These are phyloP conservation scores for Lepus europaeus DNA, from an alignment of 2,113 vertebrate species.

Conservation along the genomic window DNA sequence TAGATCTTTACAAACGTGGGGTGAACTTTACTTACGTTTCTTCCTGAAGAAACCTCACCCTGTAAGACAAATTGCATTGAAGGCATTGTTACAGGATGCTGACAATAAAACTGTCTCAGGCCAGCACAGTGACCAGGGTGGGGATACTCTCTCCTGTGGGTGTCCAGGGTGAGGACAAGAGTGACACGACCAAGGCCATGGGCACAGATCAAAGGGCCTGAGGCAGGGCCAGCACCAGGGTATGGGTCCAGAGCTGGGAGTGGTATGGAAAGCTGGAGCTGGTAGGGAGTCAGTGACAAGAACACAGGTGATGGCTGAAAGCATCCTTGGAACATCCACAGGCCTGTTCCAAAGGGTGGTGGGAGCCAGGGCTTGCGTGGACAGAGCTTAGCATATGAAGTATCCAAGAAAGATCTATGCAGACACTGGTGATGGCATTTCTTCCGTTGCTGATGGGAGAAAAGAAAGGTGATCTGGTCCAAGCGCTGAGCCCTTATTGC, in stretches of 20 bases:
- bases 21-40: not conserved
- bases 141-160: not conserved
- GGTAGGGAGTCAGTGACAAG: not conserved
- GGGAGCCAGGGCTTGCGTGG: not conserved
- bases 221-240: not conserved
- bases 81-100: slow-evolving; percentile 83
- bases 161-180: not conserved
- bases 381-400: slow-evolving; percentile 76
- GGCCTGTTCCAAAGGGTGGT: not conserved
- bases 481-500: slow-evolving; percentile 70
- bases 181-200: not conserved
- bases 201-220: not conserved
- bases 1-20: slow-evolving; percentile 44
- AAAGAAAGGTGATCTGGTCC: slow-evolving; percentile 80
- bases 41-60: slow-evolving; percentile 63
- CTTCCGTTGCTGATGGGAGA: slow-evolving; percentile 79
- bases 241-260: not conserved
- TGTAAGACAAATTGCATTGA: slow-evolving; percentile 76
- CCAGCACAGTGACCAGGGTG: not conserved
- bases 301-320: not conserved
- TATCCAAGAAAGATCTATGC: slow-evolving; percentile 63
- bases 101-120: slow-evolving; percentile 74
- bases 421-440: slow-evolving; percentile 76
- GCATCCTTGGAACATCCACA: not conserved
- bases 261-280: not conserved